phyloP scores from a whole-genome alignment of 92 coral and sea anemone genomes.

The Parazoanthus atlanticus region DNA sequence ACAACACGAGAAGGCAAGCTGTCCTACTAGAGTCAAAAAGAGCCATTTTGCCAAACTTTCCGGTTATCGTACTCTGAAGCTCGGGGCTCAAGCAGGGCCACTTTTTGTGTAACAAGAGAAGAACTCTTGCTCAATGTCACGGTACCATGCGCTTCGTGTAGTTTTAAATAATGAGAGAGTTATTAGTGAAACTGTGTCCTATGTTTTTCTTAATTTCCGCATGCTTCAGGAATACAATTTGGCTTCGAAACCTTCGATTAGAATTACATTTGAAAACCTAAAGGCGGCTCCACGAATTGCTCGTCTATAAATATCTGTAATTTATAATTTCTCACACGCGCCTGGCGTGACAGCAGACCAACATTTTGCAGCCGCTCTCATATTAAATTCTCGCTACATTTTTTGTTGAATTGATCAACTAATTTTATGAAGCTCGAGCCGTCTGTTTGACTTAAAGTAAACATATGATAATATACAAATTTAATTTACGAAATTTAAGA shows the following conservation, averaged over 20 bases:
- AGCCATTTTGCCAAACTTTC: background rate
- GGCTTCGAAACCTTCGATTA: constrained; percentile 1
- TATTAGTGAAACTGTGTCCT: background rate
- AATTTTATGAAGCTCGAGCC: background rate
- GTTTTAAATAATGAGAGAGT: background rate
- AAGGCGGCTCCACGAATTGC: background rate
- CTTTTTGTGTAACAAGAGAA: background rate
- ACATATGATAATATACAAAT: too few relatives aligned
- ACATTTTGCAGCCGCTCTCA: background rate
- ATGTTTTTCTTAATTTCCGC: background rate
- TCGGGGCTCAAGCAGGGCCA: background rate
- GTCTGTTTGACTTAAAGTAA: background rate
- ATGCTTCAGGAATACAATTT: background rate
- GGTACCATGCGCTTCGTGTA: constrained; percentile 7
- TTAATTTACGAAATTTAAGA: background rate
- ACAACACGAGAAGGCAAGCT: background rate
- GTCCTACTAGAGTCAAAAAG: background rate
- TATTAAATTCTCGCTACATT: too few relatives aligned
- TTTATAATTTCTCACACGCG: background rate
- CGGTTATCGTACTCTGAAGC: background rate
- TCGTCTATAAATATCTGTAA: background rate
- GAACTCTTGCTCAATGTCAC: background rate
- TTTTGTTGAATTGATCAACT: too few relatives aligned
- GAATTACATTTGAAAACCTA: background rate
- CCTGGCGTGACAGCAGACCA: background rate